These are phyloP conservation scores for Chorisops tibialis DNA, from an alignment of 2,888 invertebrate species.

Conservation along the genomic window DNA sequence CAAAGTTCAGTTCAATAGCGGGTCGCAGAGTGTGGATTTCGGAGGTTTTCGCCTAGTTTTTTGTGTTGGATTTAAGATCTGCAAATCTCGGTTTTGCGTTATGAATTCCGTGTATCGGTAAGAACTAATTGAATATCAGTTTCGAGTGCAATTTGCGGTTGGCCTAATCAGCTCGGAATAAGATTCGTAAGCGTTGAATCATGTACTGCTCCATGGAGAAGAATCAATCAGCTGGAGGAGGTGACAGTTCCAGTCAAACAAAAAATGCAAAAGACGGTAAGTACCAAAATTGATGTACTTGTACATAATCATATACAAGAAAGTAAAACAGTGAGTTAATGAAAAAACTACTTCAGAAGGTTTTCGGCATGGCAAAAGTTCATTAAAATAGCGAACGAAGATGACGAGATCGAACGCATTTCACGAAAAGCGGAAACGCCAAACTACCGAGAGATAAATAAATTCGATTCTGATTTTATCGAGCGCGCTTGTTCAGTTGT, in stretches of 20 bases:
- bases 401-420: too few relatives aligned
- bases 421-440: too few relatives aligned
- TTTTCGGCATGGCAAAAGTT: too few relatives aligned
- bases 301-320: too few relatives aligned
- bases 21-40: neutral
- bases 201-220: conserved; percentile 76
- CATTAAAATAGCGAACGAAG: too few relatives aligned
- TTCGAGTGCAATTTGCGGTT: neutral
- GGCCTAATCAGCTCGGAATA: too few relatives aligned
- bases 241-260: conserved; percentile 64
- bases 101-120: neutral
- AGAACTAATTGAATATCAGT: neutral
- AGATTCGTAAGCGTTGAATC: conserved; percentile 39
- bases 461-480: too few relatives aligned
- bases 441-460: too few relatives aligned
- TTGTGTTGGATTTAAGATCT: neutral
- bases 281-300: conserved; percentile 42
- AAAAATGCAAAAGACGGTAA: conserved; percentile 72
- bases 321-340: too few relatives aligned
- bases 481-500: too few relatives aligned
- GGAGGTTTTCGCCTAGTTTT: neutral
- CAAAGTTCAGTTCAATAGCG: neutral
- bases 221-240: conserved; percentile 70
- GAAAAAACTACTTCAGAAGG: too few relatives aligned
- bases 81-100: neutral